Conservation (phyloP, 2,797 vertebrate species). For the Lepus oiostolus region DNA sequence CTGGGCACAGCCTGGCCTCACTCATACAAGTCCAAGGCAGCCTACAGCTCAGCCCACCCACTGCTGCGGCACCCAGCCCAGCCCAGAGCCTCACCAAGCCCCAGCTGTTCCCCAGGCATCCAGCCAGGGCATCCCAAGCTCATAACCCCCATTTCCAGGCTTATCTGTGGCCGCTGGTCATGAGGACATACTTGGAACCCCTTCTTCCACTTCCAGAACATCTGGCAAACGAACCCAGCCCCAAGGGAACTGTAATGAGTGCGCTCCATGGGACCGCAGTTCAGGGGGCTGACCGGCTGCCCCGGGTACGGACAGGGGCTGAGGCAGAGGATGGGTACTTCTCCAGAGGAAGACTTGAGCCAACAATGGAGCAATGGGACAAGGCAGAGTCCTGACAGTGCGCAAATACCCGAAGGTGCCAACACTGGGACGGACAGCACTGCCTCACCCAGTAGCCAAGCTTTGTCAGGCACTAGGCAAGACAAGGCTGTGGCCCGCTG, state of each 20-base stretch:
- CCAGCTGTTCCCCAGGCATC: background rate
- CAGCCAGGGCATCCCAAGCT: background rate
- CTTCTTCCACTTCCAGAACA: background rate
- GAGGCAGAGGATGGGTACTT: background rate
- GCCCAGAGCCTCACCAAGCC: background rate
- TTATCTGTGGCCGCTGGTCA: background rate
- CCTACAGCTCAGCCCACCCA: background rate
- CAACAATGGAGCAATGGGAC: too few species aligned
- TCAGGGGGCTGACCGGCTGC: background rate
- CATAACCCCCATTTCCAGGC: background rate
- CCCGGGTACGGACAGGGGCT: background rate
- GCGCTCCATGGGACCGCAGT: fast-evolving
- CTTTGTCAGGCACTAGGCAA: background rate
- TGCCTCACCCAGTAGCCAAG: background rate
- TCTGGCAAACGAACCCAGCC: background rate
- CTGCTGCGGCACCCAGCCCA: background rate
- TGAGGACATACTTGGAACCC: background rate
- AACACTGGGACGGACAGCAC: background rate
- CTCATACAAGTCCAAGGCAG: background rate
- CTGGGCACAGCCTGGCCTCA: background rate
- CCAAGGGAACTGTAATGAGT: fast-evolving
- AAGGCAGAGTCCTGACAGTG: background rate
- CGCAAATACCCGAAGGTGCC: background rate
- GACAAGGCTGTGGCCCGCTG: background rate
- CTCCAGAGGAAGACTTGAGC: background rate